Evolutionary conservation across 1,140 invertebrate genomes (phyloP).

Genomic region (Hirudo medicinalis): DNA sequence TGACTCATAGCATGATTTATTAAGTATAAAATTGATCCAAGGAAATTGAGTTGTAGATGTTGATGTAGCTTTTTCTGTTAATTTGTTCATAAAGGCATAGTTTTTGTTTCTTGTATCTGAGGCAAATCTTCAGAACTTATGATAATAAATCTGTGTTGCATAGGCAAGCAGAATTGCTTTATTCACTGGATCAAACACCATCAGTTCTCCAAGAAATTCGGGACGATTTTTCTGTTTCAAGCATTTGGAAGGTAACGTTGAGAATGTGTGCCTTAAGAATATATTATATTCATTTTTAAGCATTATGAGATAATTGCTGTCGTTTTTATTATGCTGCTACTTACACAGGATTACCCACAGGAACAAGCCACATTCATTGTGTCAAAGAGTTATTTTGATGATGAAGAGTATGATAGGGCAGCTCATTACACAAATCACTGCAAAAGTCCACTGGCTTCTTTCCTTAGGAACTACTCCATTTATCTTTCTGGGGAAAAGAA

Average conservation of each 20-base stretch:
- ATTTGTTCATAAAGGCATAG: too few species aligned
- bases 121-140: too few species aligned
- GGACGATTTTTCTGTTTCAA: slow-evolving; percentile 41
- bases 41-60: too few species aligned
- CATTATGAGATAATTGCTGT: slow-evolving; percentile 27
- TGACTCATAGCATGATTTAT: too few species aligned
- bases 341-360: slow-evolving; percentile 27
- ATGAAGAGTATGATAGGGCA: slow-evolving; percentile 78
- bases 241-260: slow-evolving; percentile 31
- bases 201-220: not conserved
- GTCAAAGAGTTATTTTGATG: slow-evolving; percentile 78
- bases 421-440: slow-evolving; percentile 66
- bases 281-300: too few species aligned
- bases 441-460: slow-evolving; percentile 52
- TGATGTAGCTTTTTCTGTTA: too few species aligned
- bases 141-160: too few species aligned
- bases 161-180: slow-evolving; percentile 67
- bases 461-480: slow-evolving; percentile 67
- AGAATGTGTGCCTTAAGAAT: too few species aligned
- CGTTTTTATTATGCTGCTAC: slow-evolving; percentile 41
- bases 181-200: slow-evolving; percentile 51
- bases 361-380: slow-evolving; percentile 50
- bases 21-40: too few species aligned
- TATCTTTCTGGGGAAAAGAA: slow-evolving; percentile 78
- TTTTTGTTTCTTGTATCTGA: too few species aligned